Percentiles rank a stretch among this genome's conserved stretches.
Evolutionary conservation across 2,888 invertebrate genomes (phyloP).

Genomic region (Scaptodrosophila latifasciaeformis): DNA sequence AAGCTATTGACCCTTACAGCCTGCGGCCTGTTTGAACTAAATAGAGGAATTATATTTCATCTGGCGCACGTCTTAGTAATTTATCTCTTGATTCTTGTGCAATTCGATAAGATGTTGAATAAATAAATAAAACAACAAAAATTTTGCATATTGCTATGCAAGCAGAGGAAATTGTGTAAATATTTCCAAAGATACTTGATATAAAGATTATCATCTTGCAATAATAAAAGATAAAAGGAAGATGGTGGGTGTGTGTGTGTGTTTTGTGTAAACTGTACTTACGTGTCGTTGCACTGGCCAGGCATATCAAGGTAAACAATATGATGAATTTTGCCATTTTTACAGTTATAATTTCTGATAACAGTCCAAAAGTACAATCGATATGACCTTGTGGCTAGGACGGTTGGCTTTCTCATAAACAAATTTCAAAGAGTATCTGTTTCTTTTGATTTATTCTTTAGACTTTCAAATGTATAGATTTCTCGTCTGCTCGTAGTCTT

Average conservation of each 20-base stretch:
- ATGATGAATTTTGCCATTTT: slow-evolving; percentile 25
- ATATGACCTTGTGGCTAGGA: slow-evolving; percentile 46
- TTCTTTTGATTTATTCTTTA: slow-evolving; percentile 11
- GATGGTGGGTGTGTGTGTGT: slow-evolving; percentile 31
- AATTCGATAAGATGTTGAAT: slow-evolving; percentile 61
- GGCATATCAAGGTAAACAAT: slow-evolving; percentile 21
- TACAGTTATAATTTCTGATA: not conserved
- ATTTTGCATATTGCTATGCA: too few species aligned
- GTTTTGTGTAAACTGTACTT: slow-evolving; percentile 39
- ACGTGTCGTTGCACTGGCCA: slow-evolving; percentile 52
- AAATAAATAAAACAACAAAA: slow-evolving; percentile 31
- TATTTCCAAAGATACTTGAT: too few species aligned
- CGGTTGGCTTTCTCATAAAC: slow-evolving; percentile 15
- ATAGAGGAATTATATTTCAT: slow-evolving; percentile 53
- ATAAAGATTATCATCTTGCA: too few species aligned
- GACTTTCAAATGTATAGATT: too few species aligned
- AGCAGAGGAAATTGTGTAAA: too few species aligned
- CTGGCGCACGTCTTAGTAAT: slow-evolving; percentile 51
- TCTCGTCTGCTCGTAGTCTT: slow-evolving; percentile 22
- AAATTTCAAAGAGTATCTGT: slow-evolving; percentile 7
- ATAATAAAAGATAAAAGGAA: slow-evolving; percentile 5
- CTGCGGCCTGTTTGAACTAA: slow-evolving; percentile 60
- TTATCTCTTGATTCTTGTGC: slow-evolving; percentile 60
- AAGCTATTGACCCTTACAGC: slow-evolving; percentile 37
- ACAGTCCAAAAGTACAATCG: slow-evolving; percentile 29